Evolutionary conservation across 2,888 invertebrate species (phyloP), one percentile per base, ranked within the genome.

Genomic region (Saturnia pavonia): DNA sequence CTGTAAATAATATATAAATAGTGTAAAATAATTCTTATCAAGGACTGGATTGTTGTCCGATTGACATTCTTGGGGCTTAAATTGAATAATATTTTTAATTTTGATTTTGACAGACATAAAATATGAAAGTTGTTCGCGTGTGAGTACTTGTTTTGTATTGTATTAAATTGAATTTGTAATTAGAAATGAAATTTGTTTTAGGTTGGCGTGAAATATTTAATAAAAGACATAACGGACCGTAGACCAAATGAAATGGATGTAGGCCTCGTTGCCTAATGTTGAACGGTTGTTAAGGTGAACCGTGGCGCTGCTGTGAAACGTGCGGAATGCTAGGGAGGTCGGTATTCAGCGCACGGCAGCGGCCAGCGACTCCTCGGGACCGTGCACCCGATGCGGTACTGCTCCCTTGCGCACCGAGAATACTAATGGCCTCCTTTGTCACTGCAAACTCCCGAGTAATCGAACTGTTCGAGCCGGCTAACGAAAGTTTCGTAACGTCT

Each of bases 311-410:
- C 82, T 82, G 83, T 85, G n/a, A 85, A 81, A 85, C 77, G 85
- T 79, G 80, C 77, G 86, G 89, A 88, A 91, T 90, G 86, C 82
- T 82, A 85, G 79, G 83, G 79, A 74, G 81, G 82, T 83, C 82
- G 82, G 80, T 90, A 94, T 94, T 91, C 92, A 81, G 79, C 78
- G 83, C 8, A 25, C 48, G 57, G 25, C 74, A 87, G 51, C 88
- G 92, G 91, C 79, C 92, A 90, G 87, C 91, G 93, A 93, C 93
- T 91, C 89, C 89, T 89, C 88, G 83, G 86, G 83, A 84, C 88
- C 84, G 88, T 89, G 86, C 89, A 88, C 84, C 85, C 85, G 83
- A 86, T 86, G 85, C 88, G 86, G 87, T 85, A 86, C 85, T 84
- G 83, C 84, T 76, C 78, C 80, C 79, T 81, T 80, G 80, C 83